Conservation (phyloP, 23 tunicate genomes). For the Phallusia fumigata region DNA sequence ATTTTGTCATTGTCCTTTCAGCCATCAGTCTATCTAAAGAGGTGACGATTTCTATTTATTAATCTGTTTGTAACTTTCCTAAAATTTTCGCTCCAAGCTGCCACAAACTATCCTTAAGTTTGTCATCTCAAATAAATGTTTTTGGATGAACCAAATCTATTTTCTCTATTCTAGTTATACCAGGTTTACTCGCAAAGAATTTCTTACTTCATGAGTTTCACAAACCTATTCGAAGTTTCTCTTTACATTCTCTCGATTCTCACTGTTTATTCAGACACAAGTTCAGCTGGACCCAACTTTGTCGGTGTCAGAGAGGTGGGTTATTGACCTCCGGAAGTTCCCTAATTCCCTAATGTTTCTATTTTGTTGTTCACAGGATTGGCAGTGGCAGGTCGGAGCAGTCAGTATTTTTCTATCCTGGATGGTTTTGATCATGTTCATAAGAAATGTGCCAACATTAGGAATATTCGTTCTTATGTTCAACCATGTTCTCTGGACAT, state of each 20-base stretch:
- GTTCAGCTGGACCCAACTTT: conserved; percentile 20
- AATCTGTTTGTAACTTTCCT: not conserved
- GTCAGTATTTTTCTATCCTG: conserved; percentile 83
- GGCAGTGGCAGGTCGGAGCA: conserved; percentile 99
- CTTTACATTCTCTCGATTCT: conserved; percentile 71
- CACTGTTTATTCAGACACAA: conserved; percentile 42
- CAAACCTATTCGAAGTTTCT: conserved; percentile 76
- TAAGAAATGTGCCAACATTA: conserved; percentile 84
- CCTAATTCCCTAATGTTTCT: too few relatives aligned
- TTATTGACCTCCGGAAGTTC: too few relatives aligned
- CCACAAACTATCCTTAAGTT: too few relatives aligned
- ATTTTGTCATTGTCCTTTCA: conserved; percentile 50
- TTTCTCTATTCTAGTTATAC: too few relatives aligned
- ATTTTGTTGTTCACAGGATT: conserved; percentile 33
- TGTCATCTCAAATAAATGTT: too few relatives aligned
- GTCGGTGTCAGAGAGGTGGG: conserved; percentile 73
- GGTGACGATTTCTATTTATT: conserved; percentile 18
- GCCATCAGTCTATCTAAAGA: conserved; percentile 66
- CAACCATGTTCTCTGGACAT: conserved; percentile 69
- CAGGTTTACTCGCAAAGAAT: conserved; percentile 44
- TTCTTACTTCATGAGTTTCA: conserved; percentile 49
- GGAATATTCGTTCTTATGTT: conserved; percentile 97
- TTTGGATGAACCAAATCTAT: too few relatives aligned
- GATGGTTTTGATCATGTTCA: conserved; percentile 90
- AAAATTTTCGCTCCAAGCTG: too few relatives aligned